phyloP scores from a whole-genome alignment of 2,888 invertebrate species.

The Minunthozetes semirufus region DNA sequence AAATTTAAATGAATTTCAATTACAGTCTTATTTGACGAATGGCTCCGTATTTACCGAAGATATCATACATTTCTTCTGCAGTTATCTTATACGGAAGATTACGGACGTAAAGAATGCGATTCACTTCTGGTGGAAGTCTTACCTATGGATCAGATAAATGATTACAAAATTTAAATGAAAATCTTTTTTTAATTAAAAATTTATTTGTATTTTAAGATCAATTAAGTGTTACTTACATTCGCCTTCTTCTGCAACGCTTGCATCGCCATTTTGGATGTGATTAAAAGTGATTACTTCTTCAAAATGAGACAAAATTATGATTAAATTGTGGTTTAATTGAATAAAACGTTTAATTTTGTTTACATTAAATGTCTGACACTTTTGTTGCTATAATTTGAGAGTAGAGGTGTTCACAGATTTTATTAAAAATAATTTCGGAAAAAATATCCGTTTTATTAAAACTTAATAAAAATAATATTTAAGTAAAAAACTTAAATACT shows the following conservation, averaged over 20 bases:
- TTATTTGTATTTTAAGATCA: not conserved
- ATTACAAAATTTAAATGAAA: not conserved
- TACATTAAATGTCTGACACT: not conserved
- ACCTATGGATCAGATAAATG: slow-evolving; percentile 57
- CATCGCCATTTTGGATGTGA: slow-evolving; percentile 31
- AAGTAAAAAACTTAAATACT: no score
- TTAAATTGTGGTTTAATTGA: not conserved
- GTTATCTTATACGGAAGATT: slow-evolving; percentile 99
- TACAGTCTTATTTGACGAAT: slow-evolving; percentile 97
- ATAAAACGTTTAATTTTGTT: not conserved
- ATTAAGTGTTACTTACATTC: slow-evolving; percentile 27
- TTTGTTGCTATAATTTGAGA: not conserved
- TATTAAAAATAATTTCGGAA: not conserved
- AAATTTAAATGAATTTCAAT: slow-evolving; percentile 48
- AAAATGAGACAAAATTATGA: not conserved
- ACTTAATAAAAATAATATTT: no score
- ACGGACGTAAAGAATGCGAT: slow-evolving; percentile 88
- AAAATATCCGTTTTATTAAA: no score
- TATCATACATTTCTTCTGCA: slow-evolving; percentile 99
- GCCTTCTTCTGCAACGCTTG: slow-evolving; percentile 34
- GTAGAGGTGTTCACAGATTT: not conserved
- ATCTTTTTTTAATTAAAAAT: not conserved
- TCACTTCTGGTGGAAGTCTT: slow-evolving; percentile 95
- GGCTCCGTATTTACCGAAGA: slow-evolving; percentile 99
- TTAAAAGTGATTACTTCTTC: not conserved